Conservation (phyloP, 2,888 invertebrate genomes). For the Sepioteuthis lessoniana region DNA sequence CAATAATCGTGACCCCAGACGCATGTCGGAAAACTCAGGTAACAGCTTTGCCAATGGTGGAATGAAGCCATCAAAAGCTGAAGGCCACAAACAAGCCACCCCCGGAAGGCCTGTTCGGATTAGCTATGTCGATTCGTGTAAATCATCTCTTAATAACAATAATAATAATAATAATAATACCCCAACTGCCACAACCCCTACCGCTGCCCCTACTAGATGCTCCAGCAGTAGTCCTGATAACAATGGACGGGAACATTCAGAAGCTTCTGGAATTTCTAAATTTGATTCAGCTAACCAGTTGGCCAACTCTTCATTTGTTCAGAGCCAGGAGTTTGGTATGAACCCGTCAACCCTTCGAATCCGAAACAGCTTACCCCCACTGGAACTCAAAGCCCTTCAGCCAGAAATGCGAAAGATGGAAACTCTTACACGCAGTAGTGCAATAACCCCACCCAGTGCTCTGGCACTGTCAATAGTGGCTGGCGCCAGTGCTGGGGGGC, state of each 20-base stretch:
- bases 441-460: conserved; percentile 39
- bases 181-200: background rate
- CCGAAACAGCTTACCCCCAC: conserved; percentile 44
- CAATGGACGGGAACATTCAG: conserved; percentile 34
- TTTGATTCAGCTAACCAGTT: conserved; percentile 43
- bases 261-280: conserved; percentile 36
- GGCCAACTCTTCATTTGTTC: conserved; percentile 39
- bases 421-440: conserved; percentile 34
- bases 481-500: conserved; percentile 41
- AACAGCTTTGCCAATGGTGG: background rate
- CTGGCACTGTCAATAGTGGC: conserved; percentile 11
- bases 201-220: background rate
- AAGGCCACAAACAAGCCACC: background rate
- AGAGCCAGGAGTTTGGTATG: conserved; percentile 44
- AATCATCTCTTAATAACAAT: background rate
- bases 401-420: conserved; percentile 25
- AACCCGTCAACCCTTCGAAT: background rate
- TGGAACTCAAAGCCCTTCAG: conserved; percentile 42
- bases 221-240: background rate
- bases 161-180: background rate
- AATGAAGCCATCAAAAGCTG: background rate
- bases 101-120: conserved; percentile 46
- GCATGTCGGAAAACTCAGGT: background rate
- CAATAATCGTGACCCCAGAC: background rate
- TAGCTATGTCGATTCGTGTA: conserved; percentile 42